Evolutionary conservation across 1,140 invertebrate species (phyloP).

Genomic region (Batillaria attramentaria): DNA sequence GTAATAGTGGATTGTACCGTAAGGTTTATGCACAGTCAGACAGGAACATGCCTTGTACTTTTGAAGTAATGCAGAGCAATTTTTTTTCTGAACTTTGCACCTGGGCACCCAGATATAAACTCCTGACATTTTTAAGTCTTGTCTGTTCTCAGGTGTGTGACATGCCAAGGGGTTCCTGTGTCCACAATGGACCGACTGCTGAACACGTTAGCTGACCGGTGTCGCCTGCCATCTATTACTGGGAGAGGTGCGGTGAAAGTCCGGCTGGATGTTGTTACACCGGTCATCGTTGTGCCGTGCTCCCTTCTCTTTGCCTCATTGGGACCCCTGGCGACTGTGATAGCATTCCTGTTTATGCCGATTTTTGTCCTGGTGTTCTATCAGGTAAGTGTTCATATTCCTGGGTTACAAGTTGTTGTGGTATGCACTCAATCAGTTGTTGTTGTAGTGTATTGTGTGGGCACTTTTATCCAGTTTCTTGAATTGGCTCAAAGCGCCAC

Average conservation of each 20-base stretch:
- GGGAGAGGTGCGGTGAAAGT: constrained; percentile 60
- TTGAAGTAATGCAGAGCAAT: too few relatives aligned
- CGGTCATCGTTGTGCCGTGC: constrained; percentile 54
- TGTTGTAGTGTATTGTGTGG: too few relatives aligned
- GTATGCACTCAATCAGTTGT: not conserved
- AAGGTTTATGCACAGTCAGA: too few relatives aligned
- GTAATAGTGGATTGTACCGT: too few relatives aligned
- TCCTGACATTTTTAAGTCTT: not conserved
- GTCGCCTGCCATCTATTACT: constrained; percentile 58
- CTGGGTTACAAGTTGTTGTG: not conserved
- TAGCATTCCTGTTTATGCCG: constrained; percentile 55
- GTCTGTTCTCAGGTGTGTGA: constrained; percentile 48
- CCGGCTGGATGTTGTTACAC: constrained; percentile 57
- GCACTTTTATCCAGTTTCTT: too few relatives aligned
- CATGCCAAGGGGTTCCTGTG: constrained; percentile 48
- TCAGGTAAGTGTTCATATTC: constrained; percentile 9
- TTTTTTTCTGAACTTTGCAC: too few relatives aligned
- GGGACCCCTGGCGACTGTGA: constrained; percentile 49
- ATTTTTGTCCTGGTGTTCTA: constrained; percentile 59
- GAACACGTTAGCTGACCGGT: constrained; percentile 53
- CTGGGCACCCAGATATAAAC: not conserved
- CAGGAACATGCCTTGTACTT: too few relatives aligned
- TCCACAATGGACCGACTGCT: constrained; percentile 47
- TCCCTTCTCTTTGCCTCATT: constrained; percentile 56
- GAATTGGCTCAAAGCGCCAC: too few relatives aligned